phyloP scores from a whole-genome alignment of 2,888 invertebrate genomes.

The Erynnis tages region DNA sequence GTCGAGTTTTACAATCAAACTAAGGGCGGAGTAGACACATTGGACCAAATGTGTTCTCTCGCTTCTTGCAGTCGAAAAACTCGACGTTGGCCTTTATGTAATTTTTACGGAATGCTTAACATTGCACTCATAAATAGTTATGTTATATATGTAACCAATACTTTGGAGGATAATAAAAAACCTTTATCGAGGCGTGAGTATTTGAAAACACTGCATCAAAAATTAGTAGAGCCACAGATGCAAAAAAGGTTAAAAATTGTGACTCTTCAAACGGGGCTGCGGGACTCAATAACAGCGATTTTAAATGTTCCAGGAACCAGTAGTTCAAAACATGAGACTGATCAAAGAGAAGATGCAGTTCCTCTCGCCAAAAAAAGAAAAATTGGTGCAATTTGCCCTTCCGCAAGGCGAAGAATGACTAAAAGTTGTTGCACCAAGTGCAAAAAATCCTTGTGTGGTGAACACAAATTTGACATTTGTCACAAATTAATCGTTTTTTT shows the following conservation, averaged over 20 bases:
- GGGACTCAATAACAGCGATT: too few relatives aligned
- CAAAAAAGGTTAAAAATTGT: constrained; percentile 7
- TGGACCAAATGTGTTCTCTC: constrained; percentile 34
- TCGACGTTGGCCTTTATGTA: constrained; percentile 23
- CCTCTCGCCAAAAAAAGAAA: constrained; percentile 23
- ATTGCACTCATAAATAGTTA: constrained; percentile 21
- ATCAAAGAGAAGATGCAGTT: neutral
- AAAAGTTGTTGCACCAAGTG: constrained; percentile 30
- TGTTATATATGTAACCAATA: too few relatives aligned
- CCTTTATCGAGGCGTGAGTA: constrained; percentile 22
- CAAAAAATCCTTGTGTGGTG: constrained; percentile 28
- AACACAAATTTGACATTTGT: constrained; percentile 15
- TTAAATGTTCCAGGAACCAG: too few relatives aligned
- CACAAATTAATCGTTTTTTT: neutral
- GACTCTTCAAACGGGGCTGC: too few relatives aligned
- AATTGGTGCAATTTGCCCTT: constrained; percentile 30
- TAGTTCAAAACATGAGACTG: too few relatives aligned
- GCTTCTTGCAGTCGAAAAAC: constrained; percentile 26
- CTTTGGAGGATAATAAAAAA: too few relatives aligned
- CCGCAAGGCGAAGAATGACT: constrained; percentile 26
- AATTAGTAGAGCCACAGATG: constrained; percentile 21
- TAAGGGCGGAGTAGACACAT: constrained; percentile 29
- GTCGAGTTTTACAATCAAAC: constrained; percentile 31
- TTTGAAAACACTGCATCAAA: constrained; percentile 2
- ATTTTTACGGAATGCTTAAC: constrained; percentile 28